These are phyloP conservation scores for Enteromius paludinosus DNA, from an alignment of 2,797 vertebrate species.

Conservation along the genomic window DNA sequence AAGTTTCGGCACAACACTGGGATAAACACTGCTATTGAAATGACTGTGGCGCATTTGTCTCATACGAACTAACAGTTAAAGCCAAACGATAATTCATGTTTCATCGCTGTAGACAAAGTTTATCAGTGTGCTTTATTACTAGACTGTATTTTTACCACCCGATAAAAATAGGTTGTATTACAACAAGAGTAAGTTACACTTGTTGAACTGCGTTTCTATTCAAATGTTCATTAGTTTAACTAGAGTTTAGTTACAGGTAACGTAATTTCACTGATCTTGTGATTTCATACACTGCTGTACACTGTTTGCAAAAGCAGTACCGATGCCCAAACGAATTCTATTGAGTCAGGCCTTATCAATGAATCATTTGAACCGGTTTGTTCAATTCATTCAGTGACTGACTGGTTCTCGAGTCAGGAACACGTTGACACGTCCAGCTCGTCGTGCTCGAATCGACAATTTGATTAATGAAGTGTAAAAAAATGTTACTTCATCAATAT, in stretches of 20 bases:
- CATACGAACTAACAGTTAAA: background rate
- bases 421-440: background rate
- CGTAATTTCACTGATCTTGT: background rate
- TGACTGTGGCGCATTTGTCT: conserved; percentile 11
- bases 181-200: background rate
- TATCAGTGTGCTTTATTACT: background rate
- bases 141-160: background rate
- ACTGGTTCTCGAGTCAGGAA: background rate
- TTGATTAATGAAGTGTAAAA: background rate
- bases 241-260: background rate
- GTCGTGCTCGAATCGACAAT: background rate
- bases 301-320: background rate
- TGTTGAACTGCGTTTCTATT: background rate
- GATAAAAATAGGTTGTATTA: background rate
- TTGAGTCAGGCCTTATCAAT: background rate
- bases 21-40: background rate
- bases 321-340: background rate
- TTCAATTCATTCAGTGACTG: background rate
- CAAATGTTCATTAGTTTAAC: background rate
- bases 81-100: background rate
- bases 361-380: background rate
- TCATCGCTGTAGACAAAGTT: background rate
- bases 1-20: conserved; percentile 35
- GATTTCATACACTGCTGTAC: background rate
- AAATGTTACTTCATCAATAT: background rate